Evolutionary conservation across 2,113 vertebrate genomes (phyloP).

Genomic region (Scophthalmus maximus): DNA sequence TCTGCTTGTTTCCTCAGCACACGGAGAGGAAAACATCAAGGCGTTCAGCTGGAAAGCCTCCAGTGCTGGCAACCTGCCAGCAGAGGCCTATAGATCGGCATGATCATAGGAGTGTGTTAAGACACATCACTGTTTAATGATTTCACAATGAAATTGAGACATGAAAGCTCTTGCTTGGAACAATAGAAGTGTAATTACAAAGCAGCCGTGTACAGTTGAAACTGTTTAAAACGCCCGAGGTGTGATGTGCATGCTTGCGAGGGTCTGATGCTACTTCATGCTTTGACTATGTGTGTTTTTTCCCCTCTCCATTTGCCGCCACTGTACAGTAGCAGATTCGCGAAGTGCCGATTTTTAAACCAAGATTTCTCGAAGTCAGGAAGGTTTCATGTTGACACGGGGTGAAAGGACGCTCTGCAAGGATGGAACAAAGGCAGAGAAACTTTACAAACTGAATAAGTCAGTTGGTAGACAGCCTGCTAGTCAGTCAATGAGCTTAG

Average conservation of each 20-base stretch:
- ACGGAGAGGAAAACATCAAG: conserved; percentile 63
- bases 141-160: conserved; percentile 68
- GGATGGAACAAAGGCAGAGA: conserved; percentile 34
- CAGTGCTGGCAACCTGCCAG: conserved; percentile 66
- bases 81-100: conserved; percentile 70
- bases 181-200: conserved; percentile 56
- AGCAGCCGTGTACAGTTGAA: conserved; percentile 47
- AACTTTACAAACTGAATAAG: conserved; percentile 52
- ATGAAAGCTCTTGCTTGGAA: conserved; percentile 63
- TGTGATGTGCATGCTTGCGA: conserved; percentile 46
- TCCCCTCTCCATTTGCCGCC: conserved; percentile 24
- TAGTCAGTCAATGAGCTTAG: conserved; percentile 71
- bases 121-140: conserved; percentile 67
- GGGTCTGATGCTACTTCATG: conserved; percentile 11
- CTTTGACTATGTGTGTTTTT: too few species aligned
- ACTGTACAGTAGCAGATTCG: conserved; percentile 1
- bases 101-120: conserved; percentile 65
- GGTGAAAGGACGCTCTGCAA: conserved; percentile 29
- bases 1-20: conserved; percentile 45
- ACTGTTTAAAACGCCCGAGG: conserved; percentile 29
- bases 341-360: not conserved
- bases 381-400: not conserved
- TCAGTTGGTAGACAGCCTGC: conserved; percentile 52
- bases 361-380: not conserved
- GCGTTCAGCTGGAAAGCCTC: conserved; percentile 65